Evolutionary conservation across 2,888 invertebrate species (phyloP).

Genomic region (Acanthococcus lagerstroemiae): DNA sequence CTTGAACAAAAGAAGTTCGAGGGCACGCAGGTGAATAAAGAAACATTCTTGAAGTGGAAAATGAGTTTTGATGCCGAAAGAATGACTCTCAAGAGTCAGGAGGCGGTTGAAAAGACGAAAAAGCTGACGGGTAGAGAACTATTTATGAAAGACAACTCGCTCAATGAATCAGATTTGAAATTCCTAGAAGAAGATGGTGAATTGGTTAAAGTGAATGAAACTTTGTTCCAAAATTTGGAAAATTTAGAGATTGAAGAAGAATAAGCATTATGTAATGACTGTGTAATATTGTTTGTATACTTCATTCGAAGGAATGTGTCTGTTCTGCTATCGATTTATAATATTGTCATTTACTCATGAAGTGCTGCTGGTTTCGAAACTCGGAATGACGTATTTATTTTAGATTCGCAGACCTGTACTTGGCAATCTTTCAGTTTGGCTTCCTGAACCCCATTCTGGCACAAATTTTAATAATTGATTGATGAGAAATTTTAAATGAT

Average conservation of each 20-base stretch:
- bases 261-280: too few species aligned
- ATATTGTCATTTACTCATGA: too few species aligned
- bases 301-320: too few species aligned
- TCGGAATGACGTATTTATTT: too few species aligned
- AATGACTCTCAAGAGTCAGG: constrained; percentile 51
- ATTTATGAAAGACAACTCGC: constrained; percentile 82
- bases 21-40: constrained; percentile 89
- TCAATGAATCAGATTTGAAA: constrained; percentile 93
- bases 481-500: too few species aligned
- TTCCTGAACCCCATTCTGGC: too few species aligned
- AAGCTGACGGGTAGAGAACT: constrained; percentile 89
- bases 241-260: constrained; percentile 56
- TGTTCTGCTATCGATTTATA: too few species aligned
- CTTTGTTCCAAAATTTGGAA: constrained; percentile 80
- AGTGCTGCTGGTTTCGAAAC: too few species aligned
- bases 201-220: constrained; percentile 84
- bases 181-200: constrained; percentile 80
- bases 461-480: too few species aligned
- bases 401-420: too few species aligned
- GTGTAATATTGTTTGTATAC: too few species aligned
- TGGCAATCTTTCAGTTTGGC: too few species aligned
- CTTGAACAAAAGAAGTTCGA: constrained; percentile 68
- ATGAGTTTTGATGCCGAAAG: constrained; percentile 83
- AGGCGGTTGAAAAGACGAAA: constrained; percentile 57
- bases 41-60: constrained; percentile 92